phyloP scores from a whole-genome alignment of 35 echinoderm and acorn worm species.

The Ptychodera flava region DNA sequence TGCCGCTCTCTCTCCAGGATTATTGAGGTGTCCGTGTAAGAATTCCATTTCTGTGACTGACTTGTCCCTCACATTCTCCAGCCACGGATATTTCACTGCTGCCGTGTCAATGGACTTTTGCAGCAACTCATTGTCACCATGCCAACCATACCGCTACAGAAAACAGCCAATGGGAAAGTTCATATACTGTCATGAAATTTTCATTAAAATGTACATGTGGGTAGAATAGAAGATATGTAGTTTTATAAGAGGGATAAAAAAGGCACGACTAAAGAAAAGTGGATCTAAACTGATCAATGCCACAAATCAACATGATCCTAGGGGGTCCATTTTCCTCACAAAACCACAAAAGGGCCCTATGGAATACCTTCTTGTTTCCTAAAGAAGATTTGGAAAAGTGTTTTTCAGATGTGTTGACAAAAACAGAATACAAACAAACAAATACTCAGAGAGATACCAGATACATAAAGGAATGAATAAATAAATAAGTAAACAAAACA shows the following conservation, averaged over 20 bases:
- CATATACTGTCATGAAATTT: background rate
- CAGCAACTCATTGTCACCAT: conserved; percentile 61
- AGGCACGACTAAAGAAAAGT: background rate
- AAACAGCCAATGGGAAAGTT: background rate
- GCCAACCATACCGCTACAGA: conserved; percentile 76
- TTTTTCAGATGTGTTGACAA: no score
- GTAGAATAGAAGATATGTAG: background rate
- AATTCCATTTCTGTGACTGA: conserved; percentile 68
- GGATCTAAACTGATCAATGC: background rate
- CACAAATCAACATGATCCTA: background rate
- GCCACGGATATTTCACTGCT: conserved; percentile 36
- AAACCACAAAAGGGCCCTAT: no score
- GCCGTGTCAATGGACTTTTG: conserved; percentile 68
- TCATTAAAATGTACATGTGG: background rate
- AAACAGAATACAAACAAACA: no score
- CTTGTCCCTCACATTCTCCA: conserved; percentile 40
- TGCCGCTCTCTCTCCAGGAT: conserved; percentile 54
- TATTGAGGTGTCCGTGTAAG: conserved; percentile 61
- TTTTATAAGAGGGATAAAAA: background rate
- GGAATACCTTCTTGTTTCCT: no score
- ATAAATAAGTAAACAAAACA: background rate
- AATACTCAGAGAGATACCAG: no score
- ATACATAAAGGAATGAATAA: background rate
- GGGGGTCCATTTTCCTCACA: background rate
- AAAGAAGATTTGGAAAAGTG: no score